Conservation (phyloP, 2,888 invertebrate species). For the Lepidocyrtinus sp. region DNA sequence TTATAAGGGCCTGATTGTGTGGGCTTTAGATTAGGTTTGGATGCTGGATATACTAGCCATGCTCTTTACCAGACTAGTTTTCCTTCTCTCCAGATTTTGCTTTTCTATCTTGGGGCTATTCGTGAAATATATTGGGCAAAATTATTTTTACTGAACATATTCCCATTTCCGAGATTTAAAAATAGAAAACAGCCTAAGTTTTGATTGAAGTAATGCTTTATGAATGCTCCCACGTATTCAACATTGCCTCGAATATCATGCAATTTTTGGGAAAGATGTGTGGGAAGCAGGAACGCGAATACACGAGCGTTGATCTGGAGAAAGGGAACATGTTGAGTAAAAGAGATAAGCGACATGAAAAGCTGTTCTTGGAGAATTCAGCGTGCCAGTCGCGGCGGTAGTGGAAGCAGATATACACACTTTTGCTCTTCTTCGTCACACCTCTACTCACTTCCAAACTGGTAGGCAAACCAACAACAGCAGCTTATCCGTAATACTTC, state of each 20-base stretch:
- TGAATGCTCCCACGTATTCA: too few species aligned
- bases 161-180: too few species aligned
- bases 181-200: too few species aligned
- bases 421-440: background rate
- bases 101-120: too few species aligned
- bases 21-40: background rate
- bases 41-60: background rate
- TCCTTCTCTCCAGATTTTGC: background rate
- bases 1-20: background rate
- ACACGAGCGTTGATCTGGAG: background rate
- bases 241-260: constrained; percentile 7
- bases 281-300: background rate
- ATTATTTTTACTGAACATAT: too few species aligned
- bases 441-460: background rate
- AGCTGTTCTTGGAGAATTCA: constrained; percentile 47
- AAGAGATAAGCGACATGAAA: constrained; percentile 11
- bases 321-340: background rate
- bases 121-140: too few species aligned
- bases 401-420: constrained; percentile 29
- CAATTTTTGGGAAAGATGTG: too few species aligned
- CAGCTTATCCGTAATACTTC: too few species aligned
- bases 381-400: constrained; percentile 52
- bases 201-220: too few species aligned
- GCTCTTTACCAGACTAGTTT: background rate
- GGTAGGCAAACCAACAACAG: too few species aligned